phyloP scores from a whole-genome alignment of 2,888 invertebrate species.

The Argyresthia goedartella region DNA sequence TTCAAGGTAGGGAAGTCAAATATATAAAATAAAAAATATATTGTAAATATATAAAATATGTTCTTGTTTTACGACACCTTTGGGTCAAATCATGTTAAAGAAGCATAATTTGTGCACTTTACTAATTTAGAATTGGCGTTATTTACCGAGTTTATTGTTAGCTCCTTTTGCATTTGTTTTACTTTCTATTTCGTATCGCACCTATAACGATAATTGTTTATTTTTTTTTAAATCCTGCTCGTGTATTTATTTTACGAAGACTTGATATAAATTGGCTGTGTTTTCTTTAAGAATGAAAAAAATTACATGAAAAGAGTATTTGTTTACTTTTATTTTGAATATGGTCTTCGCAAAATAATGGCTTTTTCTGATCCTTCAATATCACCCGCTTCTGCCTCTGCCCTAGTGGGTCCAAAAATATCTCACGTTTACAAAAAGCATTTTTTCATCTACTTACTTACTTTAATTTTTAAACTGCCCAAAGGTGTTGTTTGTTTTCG shows the following conservation, averaged over 20 bases:
- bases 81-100: slow-evolving; percentile 33
- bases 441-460: slow-evolving; percentile 29
- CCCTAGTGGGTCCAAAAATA: slow-evolving; percentile 57
- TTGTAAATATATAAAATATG: slow-evolving; percentile 7
- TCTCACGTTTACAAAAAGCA: slow-evolving; percentile 27
- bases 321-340: neutral
- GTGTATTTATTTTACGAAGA: neutral
- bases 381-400: too few relatives aligned
- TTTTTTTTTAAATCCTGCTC: too few relatives aligned
- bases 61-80: slow-evolving; percentile 42
- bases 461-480: slow-evolving; percentile 31
- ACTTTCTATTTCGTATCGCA: too few relatives aligned
- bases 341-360: neutral
- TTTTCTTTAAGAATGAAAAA: neutral
- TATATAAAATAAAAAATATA: slow-evolving; percentile 14
- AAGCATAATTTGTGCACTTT: too few relatives aligned
- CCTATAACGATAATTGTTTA: too few relatives aligned
- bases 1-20: slow-evolving; percentile 90
- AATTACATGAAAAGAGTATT: neutral
- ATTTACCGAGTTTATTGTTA: too few relatives aligned
- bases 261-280: neutral
- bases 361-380: neutral
- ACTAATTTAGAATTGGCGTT: too few relatives aligned
- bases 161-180: too few relatives aligned
- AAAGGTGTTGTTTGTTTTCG: slow-evolving; percentile 56